These are phyloP conservation scores for Oryzias woworae DNA, from an alignment of 2,113 vertebrate genomes.

Conservation along the genomic window DNA sequence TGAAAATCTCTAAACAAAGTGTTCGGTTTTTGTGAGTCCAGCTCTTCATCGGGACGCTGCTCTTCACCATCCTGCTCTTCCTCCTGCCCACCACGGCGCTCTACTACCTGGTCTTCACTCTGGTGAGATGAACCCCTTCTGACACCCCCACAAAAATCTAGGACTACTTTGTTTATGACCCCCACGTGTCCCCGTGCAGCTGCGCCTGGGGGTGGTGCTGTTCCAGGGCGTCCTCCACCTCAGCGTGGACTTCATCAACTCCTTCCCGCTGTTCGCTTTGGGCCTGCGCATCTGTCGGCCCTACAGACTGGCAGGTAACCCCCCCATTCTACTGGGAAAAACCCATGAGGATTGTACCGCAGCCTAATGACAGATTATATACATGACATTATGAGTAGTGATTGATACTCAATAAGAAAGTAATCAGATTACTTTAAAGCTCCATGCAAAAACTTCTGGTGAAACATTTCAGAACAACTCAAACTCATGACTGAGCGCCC, in stretches of 20 bases:
- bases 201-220: conserved; percentile 89
- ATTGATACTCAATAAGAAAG: no score
- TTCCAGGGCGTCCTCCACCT: conserved; percentile 91
- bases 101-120: conserved; percentile 96
- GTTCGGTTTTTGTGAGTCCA: conserved; percentile 49
- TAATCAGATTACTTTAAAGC: no score
- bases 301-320: conserved; percentile 87
- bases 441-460: no score
- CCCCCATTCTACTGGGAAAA: neutral
- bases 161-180: neutral
- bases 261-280: conserved; percentile 89
- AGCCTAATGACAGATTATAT: no score
- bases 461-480: no score
- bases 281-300: conserved; percentile 84
- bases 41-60: conserved; percentile 94
- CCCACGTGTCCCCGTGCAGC: conserved; percentile 64
- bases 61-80: conserved; percentile 94
- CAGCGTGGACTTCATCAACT: conserved; percentile 88
- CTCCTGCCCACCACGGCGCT: conserved; percentile 93
- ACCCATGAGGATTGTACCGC: no score
- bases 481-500: no score
- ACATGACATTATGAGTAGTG: no score
- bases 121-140: conserved; percentile 73
- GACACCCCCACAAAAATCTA: neutral
- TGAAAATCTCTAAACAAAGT: neutral